A percentile compares a stretch with the other conserved stretches of the same genome.
Evolutionary conservation across 1,140 invertebrate genomes (phyloP).

Genomic region (Hycleus cichorii): DNA sequence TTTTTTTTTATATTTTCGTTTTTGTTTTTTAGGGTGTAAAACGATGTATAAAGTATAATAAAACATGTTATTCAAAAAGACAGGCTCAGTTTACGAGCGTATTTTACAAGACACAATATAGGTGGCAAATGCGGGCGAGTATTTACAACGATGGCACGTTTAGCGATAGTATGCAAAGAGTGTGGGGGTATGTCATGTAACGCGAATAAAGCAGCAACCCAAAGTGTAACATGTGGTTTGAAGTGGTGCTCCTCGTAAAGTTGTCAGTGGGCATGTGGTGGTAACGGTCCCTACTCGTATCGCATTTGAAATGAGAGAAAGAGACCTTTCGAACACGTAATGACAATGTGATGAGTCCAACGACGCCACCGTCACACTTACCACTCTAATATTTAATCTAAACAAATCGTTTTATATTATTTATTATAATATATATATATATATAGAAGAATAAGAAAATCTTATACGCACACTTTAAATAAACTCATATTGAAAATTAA

Average conservation of each 20-base stretch:
- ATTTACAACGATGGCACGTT: slow-evolving; percentile 22
- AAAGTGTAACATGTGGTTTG: slow-evolving; percentile 39
- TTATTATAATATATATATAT: too few relatives aligned
- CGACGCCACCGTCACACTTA: background rate
- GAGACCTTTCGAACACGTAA: slow-evolving; percentile 28
- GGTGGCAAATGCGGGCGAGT: slow-evolving; percentile 12
- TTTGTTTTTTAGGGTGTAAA: slow-evolving; percentile 13
- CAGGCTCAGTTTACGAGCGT: slow-evolving; percentile 11
- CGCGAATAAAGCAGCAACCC: slow-evolving; percentile 31
- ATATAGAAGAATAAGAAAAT: too few relatives aligned
- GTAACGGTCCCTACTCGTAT: slow-evolving; percentile 34
- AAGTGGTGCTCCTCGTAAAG: slow-evolving; percentile 40
- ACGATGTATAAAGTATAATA: slow-evolving; percentile 12
- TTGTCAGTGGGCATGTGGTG: slow-evolving; percentile 39
- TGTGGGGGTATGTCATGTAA: slow-evolving; percentile 30
- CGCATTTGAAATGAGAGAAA: slow-evolving; percentile 33
- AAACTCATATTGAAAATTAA: slow-evolving; percentile 4
- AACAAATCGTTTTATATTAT: too few relatives aligned
- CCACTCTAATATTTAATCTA: too few relatives aligned
- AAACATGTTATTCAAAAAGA: slow-evolving; percentile 19
- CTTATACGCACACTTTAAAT: background rate
- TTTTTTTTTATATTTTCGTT: slow-evolving; percentile 2
- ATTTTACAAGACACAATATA: slow-evolving; percentile 11
- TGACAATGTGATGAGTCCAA: slow-evolving; percentile 36
- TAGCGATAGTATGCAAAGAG: slow-evolving; percentile 21